Evolutionary conservation across 2,113 vertebrate genomes (phyloP), one percentile per base, ranked within the genome.

Genomic region (Gasterosteus aculeatus): DNA sequence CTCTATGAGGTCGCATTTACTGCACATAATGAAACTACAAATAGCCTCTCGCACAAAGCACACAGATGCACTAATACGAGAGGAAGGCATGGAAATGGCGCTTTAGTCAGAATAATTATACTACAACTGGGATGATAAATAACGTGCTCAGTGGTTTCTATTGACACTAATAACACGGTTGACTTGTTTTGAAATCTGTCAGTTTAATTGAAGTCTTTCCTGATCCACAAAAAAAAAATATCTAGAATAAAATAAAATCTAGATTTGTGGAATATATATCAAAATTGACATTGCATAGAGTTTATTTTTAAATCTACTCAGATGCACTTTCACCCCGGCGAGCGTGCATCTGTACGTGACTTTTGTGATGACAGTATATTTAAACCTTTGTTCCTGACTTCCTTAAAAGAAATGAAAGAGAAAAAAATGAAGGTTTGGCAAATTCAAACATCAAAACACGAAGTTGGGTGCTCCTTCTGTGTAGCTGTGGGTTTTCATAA

Each of bases 381-480:
- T 87, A 89, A 91, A 92, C 83, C 81, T 72, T 78, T 75, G 73
- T 86, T 91, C 75, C 35, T 87, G 91, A 83, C 87, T 85, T 82
- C 83, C 71, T 86, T 10, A 54, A 84, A 89, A 89, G 79, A 80
- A 81, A 72, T 86, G 51, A 54, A 84, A 89, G 89, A 81, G 78
- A 81, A 68, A 2, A 84, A 80, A 71, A 22, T 60, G 60, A 85
- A 91, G 66, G 85, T 72, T 73, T 78, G 78, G 69, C 84, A 89
- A 90, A 89, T 90, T 91, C 87, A 89, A 88, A 93, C 88, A 89
- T 94, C 92, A 94, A 94, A 92, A 93, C 86, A 87, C 89, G 82
- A 91, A 88, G 88, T 87, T 83, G 85, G 87, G 85, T 75, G 84
- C 70, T 84, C 67, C 87, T 88, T 90, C 88, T 92, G 89, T 88